Percentiles rank a stretch among this genome's conserved stretches.
Evolutionary conservation across 2,888 invertebrate genomes (phyloP).

Genomic region (Brachyptera putata): DNA sequence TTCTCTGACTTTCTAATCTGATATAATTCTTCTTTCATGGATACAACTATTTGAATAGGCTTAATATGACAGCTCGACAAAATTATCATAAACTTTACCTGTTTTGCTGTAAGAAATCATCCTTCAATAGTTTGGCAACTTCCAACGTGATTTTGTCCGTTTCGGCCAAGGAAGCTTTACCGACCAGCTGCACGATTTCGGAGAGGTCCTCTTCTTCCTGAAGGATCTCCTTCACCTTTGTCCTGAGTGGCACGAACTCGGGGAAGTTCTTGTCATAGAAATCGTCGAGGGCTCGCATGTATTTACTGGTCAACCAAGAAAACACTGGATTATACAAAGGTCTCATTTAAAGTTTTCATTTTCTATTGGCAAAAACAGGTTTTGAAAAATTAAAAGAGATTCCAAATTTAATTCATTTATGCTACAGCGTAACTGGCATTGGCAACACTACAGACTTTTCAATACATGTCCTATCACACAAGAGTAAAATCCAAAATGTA

Average conservation of each 20-base stretch:
- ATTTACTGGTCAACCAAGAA: slow-evolving; percentile 87
- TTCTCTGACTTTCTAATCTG: no score
- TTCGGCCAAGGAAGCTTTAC: slow-evolving; percentile 98
- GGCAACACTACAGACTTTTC: background rate
- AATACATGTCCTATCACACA: no score
- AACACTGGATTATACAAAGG: slow-evolving; percentile 30
- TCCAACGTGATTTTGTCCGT: slow-evolving; percentile 99
- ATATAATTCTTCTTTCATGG: no score
- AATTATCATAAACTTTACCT: no score
- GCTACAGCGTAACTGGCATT: background rate
- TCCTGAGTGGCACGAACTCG: slow-evolving; percentile 95
- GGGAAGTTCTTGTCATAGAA: slow-evolving; percentile 98
- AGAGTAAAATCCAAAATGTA: no score
- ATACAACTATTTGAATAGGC: no score
- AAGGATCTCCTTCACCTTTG: slow-evolving; percentile 93
- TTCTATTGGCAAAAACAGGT: no score
- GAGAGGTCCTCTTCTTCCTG: slow-evolving; percentile 99
- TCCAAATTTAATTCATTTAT: background rate
- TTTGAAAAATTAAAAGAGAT: no score
- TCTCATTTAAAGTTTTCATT: no score
- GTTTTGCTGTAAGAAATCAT: slow-evolving; percentile 99
- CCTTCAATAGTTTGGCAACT: slow-evolving; percentile 96
- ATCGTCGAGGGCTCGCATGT: slow-evolving; percentile 96
- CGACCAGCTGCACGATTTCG: slow-evolving; percentile 99
- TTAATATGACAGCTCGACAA: no score